Percentiles rank a stretch among this genome's conserved stretches.
Evolutionary conservation across 2,888 invertebrate species (phyloP).

Genomic region (Parapristionchus giblindavisi): DNA sequence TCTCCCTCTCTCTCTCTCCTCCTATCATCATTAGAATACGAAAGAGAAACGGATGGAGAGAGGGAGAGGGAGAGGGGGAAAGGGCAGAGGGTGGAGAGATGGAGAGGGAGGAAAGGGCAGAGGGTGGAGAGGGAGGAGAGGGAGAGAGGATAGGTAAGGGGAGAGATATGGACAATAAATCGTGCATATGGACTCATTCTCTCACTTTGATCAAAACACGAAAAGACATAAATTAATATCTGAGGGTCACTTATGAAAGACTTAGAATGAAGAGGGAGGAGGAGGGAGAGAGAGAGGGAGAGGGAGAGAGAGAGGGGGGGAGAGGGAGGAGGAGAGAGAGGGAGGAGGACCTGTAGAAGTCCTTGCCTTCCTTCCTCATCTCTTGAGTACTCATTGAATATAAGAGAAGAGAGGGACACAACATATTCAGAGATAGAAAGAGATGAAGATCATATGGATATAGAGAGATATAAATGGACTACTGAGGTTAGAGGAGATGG

Average conservation of each 20-base stretch:
- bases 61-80: neutral
- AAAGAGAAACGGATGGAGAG: neutral
- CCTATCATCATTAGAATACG: slow-evolving; percentile 21
- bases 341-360: too few relatives aligned
- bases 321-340: neutral
- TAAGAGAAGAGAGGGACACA: too few relatives aligned
- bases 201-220: slow-evolving; percentile 5
- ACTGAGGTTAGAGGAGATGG: too few relatives aligned
- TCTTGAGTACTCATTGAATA: too few relatives aligned
- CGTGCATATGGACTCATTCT: slow-evolving; percentile 3
- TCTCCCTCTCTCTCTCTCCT: too few relatives aligned
- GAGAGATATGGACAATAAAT: neutral
- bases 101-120: neutral
- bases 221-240: neutral
- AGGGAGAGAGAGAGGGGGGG: neutral
- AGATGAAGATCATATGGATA: slow-evolving; percentile 9
- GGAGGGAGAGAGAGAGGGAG: neutral
- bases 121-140: slow-evolving; percentile 1
- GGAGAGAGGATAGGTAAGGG: neutral
- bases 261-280: slow-evolving; percentile 8
- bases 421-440: neutral
- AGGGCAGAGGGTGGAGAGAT: too few relatives aligned
- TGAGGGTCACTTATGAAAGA: slow-evolving; percentile 19
- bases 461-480: too few relatives aligned
- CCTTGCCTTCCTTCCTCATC: too few relatives aligned